These are phyloP conservation scores for Apodemia zela DNA, from an alignment of 2,888 invertebrate species.

Conservation along the genomic window DNA sequence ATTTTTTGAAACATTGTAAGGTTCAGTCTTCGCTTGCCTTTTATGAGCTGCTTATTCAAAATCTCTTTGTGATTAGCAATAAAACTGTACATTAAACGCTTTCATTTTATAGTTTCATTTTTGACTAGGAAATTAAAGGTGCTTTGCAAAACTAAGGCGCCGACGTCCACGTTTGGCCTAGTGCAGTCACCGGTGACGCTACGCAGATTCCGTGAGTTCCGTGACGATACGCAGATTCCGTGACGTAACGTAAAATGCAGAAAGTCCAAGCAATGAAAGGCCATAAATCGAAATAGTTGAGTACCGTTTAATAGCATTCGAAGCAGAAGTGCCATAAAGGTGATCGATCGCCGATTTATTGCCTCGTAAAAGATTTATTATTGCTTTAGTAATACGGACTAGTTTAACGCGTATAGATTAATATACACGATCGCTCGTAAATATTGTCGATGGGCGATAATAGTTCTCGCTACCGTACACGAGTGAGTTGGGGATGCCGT, in stretches of 20 bases:
- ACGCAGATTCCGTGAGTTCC: no score
- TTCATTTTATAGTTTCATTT: no score
- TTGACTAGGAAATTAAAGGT: no score
- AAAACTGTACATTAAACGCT: no score
- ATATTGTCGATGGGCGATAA: conserved; percentile 5
- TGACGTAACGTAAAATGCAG: not conserved
- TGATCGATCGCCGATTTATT: conserved; percentile 21
- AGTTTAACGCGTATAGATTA: conserved; percentile 3
- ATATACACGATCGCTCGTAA: conserved; percentile 9
- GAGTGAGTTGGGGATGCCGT: not conserved
- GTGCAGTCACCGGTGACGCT: no score
- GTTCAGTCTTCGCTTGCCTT: no score
- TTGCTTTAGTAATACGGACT: conserved; percentile 3
- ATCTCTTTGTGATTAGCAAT: no score
- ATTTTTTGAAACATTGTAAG: no score
- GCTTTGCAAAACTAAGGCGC: no score
- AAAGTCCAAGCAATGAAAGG: not conserved
- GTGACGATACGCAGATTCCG: no score
- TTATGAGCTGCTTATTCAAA: no score
- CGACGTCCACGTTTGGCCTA: no score
- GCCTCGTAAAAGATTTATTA: conserved; percentile 11
- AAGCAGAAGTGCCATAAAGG: conserved; percentile 9
- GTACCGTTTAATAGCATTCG: conserved; percentile 5
- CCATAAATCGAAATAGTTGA: conserved; percentile 7
- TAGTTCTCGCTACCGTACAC: not conserved